Percentiles rank a stretch among this genome's conserved stretches.
phyloP scores from a whole-genome alignment of 2,113 vertebrate genomes.

The Nothoprocta perdicaria region DNA sequence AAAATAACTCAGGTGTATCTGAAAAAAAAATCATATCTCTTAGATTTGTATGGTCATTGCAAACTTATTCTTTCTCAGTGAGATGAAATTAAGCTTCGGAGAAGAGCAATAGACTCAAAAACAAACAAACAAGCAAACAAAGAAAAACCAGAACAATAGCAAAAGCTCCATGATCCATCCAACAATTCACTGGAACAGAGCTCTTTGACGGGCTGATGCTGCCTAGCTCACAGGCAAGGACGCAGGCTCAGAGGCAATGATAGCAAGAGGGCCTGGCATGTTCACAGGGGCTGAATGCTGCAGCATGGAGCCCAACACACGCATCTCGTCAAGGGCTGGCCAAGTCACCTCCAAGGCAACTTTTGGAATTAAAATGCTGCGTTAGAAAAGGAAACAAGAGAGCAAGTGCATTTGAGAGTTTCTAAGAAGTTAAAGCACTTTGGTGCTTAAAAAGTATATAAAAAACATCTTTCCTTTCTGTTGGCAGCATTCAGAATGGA shows the following conservation, averaged over 20 bases:
- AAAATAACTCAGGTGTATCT: background rate
- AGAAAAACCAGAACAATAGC: background rate
- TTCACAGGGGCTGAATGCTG: too few relatives aligned
- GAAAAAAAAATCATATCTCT: background rate
- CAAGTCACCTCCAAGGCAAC: background rate
- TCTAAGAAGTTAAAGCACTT: background rate
- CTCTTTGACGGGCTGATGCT: accelerated
- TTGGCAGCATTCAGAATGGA: background rate
- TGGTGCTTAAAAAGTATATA: background rate
- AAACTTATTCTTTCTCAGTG: background rate
- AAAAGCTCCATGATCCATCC: background rate
- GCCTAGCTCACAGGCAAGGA: background rate
- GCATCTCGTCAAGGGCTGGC: background rate
- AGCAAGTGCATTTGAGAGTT: background rate
- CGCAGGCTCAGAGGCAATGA: background rate
- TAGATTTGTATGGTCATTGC: background rate
- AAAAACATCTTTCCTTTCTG: background rate
- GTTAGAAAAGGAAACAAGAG: background rate
- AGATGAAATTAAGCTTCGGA: background rate
- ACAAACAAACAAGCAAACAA: background rate
- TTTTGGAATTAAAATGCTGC: background rate
- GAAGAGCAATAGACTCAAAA: background rate
- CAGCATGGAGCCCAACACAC: accelerated
- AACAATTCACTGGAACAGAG: background rate
- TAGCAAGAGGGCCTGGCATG: background rate